Base-by-base conservation (phyloP, 1,140 invertebrate species). In the Planococcus citri region DNA sequence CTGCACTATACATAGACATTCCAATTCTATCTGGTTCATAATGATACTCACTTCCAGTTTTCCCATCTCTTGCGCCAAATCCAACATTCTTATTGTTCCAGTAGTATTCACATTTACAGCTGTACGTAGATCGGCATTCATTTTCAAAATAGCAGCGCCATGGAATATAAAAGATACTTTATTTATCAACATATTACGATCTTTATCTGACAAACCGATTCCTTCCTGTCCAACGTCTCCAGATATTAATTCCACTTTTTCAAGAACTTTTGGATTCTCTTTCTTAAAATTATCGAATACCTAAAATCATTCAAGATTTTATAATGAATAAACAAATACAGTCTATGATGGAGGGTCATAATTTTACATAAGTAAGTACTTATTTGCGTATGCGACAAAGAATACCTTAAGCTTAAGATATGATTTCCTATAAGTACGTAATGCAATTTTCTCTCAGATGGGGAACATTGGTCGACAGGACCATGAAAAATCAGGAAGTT, bases 111-210 rank as follows among this genome's bases (percentile, higher is more conserved):
- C 86, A 68, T 85, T 82, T 17, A 90, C 79, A 1, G 88, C 86
- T 72, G 88, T 86, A 69, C 85, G 87, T 1, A 90, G 78, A 70
- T 85, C 86, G 0, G 88, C 85, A 74, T 91, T 88, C 69, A 91
- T 77, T 58, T 82, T 83, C 1, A 91, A 84, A 3, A 91, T 95
- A 2, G 95, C 95, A 0, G 94, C 95, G 72, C 88, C 89, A 77
- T 98, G 94, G 76, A 95, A 95, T 0, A 97, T 88, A 64, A 97
- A 82, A 12, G 88, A 81, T 27, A 94, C 87, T 10, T 74, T 69
- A 0, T 73, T 80, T 27, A 81, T 78, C 17, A 97, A 79, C 68
- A 75, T 69, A 69, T 84, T 75, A 4, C 80, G 73, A 20, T 82
- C 78, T 0, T 81, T 77, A 0, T 81, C 76, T 17, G 79, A 81